Evolutionary conservation across 2,888 invertebrate species (phyloP).

Genomic region (Agyllia agylla): DNA sequence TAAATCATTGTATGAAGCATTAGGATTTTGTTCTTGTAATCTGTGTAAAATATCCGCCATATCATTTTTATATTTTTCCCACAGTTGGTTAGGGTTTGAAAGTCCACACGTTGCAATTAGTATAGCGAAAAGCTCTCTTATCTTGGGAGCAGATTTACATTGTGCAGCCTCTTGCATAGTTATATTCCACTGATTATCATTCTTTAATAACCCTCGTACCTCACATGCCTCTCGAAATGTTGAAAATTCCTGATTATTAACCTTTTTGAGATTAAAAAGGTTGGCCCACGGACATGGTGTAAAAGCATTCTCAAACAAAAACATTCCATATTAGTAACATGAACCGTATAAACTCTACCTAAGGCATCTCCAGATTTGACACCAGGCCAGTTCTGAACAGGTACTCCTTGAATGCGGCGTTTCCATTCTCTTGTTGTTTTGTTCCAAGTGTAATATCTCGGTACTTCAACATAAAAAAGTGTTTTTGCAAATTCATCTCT

Average conservation of each 20-base stretch:
- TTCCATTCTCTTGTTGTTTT: background rate
- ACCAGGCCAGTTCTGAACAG: background rate
- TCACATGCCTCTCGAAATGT: background rate
- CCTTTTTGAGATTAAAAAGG: background rate
- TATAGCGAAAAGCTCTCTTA: background rate
- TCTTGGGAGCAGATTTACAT: background rate
- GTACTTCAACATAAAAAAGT: slow-evolving; percentile 77
- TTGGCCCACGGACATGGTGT: background rate
- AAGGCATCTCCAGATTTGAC: background rate
- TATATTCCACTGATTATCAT: background rate
- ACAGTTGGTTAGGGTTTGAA: background rate
- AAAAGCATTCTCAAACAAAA: background rate
- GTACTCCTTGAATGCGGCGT: background rate
- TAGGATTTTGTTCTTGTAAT: background rate
- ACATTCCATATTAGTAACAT: background rate
- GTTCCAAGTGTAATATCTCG: background rate
- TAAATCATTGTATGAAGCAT: background rate
- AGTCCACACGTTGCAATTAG: background rate
- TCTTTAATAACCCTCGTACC: background rate
- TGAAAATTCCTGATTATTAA: background rate
- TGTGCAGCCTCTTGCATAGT: background rate
- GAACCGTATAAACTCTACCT: background rate
- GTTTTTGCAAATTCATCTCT: slow-evolving; percentile 81
- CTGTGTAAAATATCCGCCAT: background rate
- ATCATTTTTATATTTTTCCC: background rate